These are phyloP conservation scores for Tetragonula clypearis DNA, from an alignment of 1,140 invertebrate species.

Conservation along the genomic window DNA sequence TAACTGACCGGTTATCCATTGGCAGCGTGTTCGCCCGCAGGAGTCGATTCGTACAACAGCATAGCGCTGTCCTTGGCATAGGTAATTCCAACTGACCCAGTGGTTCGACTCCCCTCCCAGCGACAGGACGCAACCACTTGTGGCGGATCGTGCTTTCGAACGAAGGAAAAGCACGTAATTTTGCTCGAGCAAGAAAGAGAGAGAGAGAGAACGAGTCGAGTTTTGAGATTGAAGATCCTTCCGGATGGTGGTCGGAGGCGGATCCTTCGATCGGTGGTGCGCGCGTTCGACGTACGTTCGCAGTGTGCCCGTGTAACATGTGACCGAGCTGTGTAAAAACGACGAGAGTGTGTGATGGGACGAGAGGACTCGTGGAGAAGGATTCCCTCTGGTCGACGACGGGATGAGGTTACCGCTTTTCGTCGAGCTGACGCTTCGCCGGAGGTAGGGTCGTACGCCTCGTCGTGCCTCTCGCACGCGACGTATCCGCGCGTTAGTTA, in stretches of 20 bases:
- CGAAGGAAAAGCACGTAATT: neutral
- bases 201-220: neutral
- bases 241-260: conserved; percentile 11
- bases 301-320: conserved; percentile 24
- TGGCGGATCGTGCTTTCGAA: conserved; percentile 51
- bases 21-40: neutral
- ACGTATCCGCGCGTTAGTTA: neutral
- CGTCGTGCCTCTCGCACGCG: neutral
- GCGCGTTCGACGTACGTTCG: conserved; percentile 23
- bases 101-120: neutral
- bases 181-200: neutral
- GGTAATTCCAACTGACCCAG: neutral
- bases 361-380: conserved; percentile 33
- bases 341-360: conserved; percentile 41
- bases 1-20: neutral
- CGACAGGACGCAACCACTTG: conserved; percentile 77
- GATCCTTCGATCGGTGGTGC: conserved; percentile 29
- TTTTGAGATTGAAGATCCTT: neutral
- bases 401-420: conserved; percentile 15
- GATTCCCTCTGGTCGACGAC: conserved; percentile 11
- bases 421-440: conserved; percentile 4
- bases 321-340: neutral
- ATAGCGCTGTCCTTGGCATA: neutral
- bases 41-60: neutral
- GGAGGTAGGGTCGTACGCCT: neutral